Evolutionary conservation across 2,113 vertebrate species (phyloP), one percentile per base, ranked within the genome.

Genomic region (Eulacestoma nigropectus): DNA sequence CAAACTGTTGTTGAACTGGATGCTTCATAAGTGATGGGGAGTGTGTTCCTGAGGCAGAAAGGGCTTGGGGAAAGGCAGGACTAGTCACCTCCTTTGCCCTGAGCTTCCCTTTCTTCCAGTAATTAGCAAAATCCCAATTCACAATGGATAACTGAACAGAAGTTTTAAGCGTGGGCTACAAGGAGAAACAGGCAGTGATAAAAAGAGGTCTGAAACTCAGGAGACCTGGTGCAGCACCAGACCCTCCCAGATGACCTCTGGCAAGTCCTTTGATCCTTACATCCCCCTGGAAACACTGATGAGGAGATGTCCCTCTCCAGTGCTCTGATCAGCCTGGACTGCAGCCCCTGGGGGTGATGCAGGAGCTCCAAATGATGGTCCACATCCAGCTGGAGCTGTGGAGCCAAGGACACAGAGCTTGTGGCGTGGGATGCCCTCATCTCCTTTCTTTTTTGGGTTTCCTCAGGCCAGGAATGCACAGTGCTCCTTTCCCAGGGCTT

Each of bases 41-140:
- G 13, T 30, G 27, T 76, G 57, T 49, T 95, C 77, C 65, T 75
- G 20, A 22, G 62, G 70, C 62, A 89, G 74, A 74, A 81, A 3
- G 69, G 37, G 62, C 39, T 62, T 59, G 32, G n/a, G 57, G 46
- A 72, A 87, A 47, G 32, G 57, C 47, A 83, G 80, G 39, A 78
- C 53, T 11, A 73, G 59, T 80, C 81, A 53, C 10, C 14, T 30
- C 37, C 19, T 53, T 44, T 70, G 77, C 75, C 74, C 81, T 29
- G 37, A 84, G 67, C 74, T 94, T 89, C 57, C 27, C 42, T 89
- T 82, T 79, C 74, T 82, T 73, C 44, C 60, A 79, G 65, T 76
- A 94, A 96, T 95, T 87, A 93, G 69, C 62, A 89, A 95, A 94
- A 89, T 62, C 89, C 78, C 89, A 96, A 80, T 91, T 87, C 93